Percentiles rank a stretch among this genome's conserved stretches.
phyloP scores from a whole-genome alignment of 2,888 invertebrate genomes.

The Rhamnusium bicolor region DNA sequence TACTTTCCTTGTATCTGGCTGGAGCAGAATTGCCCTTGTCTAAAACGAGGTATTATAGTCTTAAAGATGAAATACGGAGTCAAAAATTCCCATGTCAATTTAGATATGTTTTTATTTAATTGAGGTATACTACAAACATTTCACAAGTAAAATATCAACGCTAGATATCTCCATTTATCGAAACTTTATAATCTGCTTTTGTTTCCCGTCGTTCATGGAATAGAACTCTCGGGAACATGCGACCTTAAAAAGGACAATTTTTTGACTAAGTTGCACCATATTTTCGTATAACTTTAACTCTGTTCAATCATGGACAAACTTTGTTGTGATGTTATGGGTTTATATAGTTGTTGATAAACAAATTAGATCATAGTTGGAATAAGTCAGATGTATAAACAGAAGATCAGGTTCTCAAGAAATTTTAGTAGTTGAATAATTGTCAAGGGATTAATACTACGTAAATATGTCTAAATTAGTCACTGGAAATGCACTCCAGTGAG shows the following conservation, averaged over 20 bases:
- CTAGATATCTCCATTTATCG: too few species aligned
- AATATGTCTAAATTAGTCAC: slow-evolving; percentile 14
- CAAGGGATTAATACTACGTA: slow-evolving; percentile 7
- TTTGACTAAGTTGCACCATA: background rate
- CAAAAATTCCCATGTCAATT: too few species aligned
- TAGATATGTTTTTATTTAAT: too few species aligned
- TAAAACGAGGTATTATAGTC: too few species aligned
- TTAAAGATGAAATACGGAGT: too few species aligned
- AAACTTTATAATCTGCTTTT: too few species aligned
- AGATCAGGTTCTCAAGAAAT: slow-evolving; percentile 3
- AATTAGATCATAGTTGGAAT: background rate
- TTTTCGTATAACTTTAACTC: background rate
- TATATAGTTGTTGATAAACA: slow-evolving; percentile 5
- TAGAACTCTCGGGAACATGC: too few species aligned
- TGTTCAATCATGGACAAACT: background rate
- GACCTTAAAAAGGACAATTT: background rate
- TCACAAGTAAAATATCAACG: too few species aligned
- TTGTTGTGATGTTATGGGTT: background rate
- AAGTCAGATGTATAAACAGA: background rate
- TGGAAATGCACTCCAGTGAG: background rate
- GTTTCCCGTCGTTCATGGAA: too few species aligned
- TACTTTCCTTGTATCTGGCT: too few species aligned
- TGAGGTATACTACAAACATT: too few species aligned
- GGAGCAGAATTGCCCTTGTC: too few species aligned
- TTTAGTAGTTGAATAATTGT: slow-evolving; percentile 5